Conservation (phyloP, 1,140 invertebrate genomes). For the Oreohelix idahoensis region DNA sequence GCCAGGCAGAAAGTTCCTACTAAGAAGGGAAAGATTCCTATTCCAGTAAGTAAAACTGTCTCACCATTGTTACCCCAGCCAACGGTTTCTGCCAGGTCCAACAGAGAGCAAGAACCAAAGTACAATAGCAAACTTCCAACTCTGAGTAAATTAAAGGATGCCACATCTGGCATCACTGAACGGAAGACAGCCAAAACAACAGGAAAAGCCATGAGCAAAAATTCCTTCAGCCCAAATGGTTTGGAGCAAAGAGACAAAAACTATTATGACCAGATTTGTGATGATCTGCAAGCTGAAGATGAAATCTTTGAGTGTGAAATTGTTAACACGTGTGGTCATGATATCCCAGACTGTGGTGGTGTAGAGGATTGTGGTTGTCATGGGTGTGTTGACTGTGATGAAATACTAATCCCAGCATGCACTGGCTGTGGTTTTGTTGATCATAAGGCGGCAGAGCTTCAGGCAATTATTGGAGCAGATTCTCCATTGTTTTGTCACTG, state of each 20-base stretch:
- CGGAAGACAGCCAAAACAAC: background rate
- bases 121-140: constrained; percentile 4
- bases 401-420: background rate
- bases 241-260: background rate
- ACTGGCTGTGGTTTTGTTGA: background rate
- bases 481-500: background rate
- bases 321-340: background rate
- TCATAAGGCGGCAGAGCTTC: background rate
- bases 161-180: background rate
- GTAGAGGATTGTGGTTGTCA: background rate
- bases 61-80: background rate
- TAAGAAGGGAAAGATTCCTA: constrained; percentile 16
- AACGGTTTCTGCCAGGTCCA: background rate
- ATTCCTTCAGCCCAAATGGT: background rate
- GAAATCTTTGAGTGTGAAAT: constrained; percentile 5
- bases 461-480: constrained; percentile 29
- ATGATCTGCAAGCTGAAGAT: background rate
- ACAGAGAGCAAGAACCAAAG: background rate
- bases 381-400: background rate
- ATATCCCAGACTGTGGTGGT: background rate
- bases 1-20: background rate
- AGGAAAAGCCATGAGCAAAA: background rate
- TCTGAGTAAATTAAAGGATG: background rate
- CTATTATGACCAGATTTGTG: background rate
- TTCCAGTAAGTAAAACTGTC: constrained; percentile 10